phyloP scores from a whole-genome alignment of 37 sponge, comb jelly and placozoan genomes.

The Oopsacas minuta region DNA sequence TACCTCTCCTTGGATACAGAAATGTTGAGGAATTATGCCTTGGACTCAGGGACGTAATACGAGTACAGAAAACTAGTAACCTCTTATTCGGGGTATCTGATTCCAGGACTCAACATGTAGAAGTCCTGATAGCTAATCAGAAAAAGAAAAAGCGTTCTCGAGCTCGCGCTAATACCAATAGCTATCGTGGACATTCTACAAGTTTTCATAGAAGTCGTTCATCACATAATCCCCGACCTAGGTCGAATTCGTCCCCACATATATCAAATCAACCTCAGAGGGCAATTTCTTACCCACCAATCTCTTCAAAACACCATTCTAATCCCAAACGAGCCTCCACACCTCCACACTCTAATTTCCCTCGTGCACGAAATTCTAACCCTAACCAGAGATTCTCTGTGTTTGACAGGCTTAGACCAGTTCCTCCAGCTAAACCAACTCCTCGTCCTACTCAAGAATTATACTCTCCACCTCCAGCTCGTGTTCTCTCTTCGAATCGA shows the following conservation, averaged over 20 bases:
- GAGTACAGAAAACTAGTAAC: neutral
- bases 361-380: too few relatives aligned
- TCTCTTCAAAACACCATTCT: too few relatives aligned
- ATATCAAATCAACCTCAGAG: neutral
- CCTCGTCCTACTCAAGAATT: too few relatives aligned
- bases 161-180: neutral
- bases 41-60: neutral
- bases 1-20: neutral
- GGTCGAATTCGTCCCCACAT: neutral
- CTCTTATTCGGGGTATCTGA: neutral
- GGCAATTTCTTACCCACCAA: neutral
- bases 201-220: neutral
- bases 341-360: too few relatives aligned
- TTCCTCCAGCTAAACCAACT: neutral
- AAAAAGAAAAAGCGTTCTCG: neutral
- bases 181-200: neutral
- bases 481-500: neutral
- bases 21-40: neutral
- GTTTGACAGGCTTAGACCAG: neutral
- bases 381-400: neutral
- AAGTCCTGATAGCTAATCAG: neutral
- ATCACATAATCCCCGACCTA: neutral
- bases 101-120: neutral
- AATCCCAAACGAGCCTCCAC: neutral
- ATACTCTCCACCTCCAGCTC: too few relatives aligned